A percentile compares a stretch with the other conserved stretches of the same genome.
Conservation (phyloP, 2,888 invertebrate genomes). For the Cosmopolites sordidus region DNA sequence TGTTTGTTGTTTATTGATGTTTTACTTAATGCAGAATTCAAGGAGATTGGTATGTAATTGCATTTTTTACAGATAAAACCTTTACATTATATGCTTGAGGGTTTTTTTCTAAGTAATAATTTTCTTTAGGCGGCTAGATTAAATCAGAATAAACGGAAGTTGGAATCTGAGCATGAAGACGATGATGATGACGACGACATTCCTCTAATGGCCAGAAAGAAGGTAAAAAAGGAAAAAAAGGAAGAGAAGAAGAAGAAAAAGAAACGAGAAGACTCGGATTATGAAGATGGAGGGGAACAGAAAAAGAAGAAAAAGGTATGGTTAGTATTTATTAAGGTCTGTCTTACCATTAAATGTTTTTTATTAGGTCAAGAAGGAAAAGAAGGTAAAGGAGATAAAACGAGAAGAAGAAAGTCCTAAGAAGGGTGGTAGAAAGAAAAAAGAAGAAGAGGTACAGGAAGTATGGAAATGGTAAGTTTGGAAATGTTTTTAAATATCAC, state of each 20-base stretch:
- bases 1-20: constrained; percentile 33
- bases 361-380: constrained; percentile 38
- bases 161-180: constrained; percentile 56
- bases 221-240: constrained; percentile 57
- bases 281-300: constrained; percentile 56
- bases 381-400: constrained; percentile 33
- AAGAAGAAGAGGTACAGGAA: constrained; percentile 75
- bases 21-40: constrained; percentile 17
- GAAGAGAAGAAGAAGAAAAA: constrained; percentile 53
- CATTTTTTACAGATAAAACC: too few relatives aligned
- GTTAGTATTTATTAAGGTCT: background rate
- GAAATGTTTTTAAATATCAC: too few relatives aligned
- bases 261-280: constrained; percentile 48
- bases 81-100: background rate
- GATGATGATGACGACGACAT: constrained; percentile 58
- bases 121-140: constrained; percentile 36
- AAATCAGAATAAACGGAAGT: constrained; percentile 49
- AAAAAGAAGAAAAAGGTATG: constrained; percentile 46
- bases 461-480: constrained; percentile 84
- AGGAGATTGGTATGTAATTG: constrained; percentile 20
- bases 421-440: constrained; percentile 66
- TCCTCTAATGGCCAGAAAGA: constrained; percentile 65
- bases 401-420: constrained; percentile 49
- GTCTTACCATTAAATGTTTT: too few relatives aligned
- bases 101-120: background rate